Evolutionary conservation across 2,797 vertebrate species (phyloP), one percentile per base, ranked within the genome.

Genomic region (Tenualosa ilisha): DNA sequence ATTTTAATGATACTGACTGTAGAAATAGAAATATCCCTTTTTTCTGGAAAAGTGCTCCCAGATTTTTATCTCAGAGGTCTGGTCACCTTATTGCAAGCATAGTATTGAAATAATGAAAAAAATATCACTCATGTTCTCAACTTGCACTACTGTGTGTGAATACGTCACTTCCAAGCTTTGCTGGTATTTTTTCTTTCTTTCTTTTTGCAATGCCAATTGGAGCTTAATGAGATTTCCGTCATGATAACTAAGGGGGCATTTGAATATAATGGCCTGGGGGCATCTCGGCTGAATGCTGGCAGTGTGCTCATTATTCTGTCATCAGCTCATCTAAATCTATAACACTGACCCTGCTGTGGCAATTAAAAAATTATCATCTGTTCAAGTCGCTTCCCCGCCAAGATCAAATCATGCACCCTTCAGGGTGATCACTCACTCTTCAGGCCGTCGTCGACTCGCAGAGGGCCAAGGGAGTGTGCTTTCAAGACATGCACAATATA

Each of bases 151-250:
- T 9, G 13, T 31, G 7, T n/a, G 43, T 46, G 37, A 40, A 46
- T 20, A 46, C 20, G 43, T 63, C 15, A 24, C n/a, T n/a, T 63
- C 7, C 50, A 51, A 46, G 68, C 68, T 43, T 75, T 20, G 11
- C 31, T 72, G 15, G 17, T 22, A 15, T 40, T 79, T 79, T 79
- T 56, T 56, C 3, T 56, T 56, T 56, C 8, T 56, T 56, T 43
- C 46, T 7, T 46, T 79, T 46, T 20, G 17, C 7, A 6, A 22
- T 46, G 72, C 72, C 72, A 20, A 17, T 79, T 37, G 43, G 43
- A 84, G 56, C 61, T 72, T 86, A 81, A 88, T 88, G 83, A 88
- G 87, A 86, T 86, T 85, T 86, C 81, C 83, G 43, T 50, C 82
- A 81, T 68, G 65, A 88, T 86, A 84, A 85, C 81, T 26, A 37